Evolutionary conservation across 2,113 vertebrate species (phyloP), one percentile per base, ranked within the genome.

Genomic region (Loxodonta africana): DNA sequence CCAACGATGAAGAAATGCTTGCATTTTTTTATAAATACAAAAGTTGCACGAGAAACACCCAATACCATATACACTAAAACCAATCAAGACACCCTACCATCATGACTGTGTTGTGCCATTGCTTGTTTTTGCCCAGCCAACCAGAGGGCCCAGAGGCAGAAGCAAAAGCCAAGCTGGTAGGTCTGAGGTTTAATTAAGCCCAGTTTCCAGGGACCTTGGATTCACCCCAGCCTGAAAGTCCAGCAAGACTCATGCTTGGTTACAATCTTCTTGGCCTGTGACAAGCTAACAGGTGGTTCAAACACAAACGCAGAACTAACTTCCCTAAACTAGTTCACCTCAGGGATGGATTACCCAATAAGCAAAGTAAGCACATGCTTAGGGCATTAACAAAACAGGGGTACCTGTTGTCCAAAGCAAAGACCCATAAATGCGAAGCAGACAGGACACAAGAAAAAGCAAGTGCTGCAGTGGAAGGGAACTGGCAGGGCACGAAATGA

Each of bases 151-250:
- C 15, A 37, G 15, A 37, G 11, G 20, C 60, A 2, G 63, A 53
- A 51, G 7, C 37, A 3, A 18, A 0, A 17, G 57, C n/a, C 73
- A 74, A 15, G 41, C 41, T 18, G 76, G 18, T 0, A 6, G 15
- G 62, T 18, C 73, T 23, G 44, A 44, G 26, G 46, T 2, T 26
- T 11, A 33, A 46, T 2, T 0, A 82, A 48, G 44, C 48, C 17
- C 1, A 7, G 33, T 8, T 23, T 41, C 57, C 33, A 37, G 48
- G 41, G 15, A 23, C 51, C 0, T 1, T 0, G 0, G 18, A 17
- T 10, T 60, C 0, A 0, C 73, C 48, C 8, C 4, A 8, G 48
- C 41, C 33, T 7, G 15, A 12, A 62, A 74, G 63, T 21, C 80
- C 57, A 65, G 53, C 17, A 21, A 23, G 37, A 44, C n/a, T 21